A percentile compares a stretch with the other conserved stretches of the same genome.
phyloP scores from a whole-genome alignment of 1,140 invertebrate species.

The Drosophila navojoa region DNA sequence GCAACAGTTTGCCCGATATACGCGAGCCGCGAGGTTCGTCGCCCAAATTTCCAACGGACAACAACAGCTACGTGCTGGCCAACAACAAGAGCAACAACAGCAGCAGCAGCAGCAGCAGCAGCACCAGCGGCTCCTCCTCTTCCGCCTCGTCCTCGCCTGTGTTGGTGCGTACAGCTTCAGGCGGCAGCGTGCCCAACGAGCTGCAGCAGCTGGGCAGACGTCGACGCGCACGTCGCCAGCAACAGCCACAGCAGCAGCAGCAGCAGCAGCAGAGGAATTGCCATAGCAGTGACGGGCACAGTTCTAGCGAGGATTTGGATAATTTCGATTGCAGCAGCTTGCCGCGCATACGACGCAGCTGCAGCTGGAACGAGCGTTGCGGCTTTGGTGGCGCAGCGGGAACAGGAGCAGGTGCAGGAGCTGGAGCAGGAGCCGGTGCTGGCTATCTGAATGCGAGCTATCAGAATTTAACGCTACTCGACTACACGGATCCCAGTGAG shows the following conservation, averaged over 20 bases:
- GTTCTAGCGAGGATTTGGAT: slow-evolving; percentile 60
- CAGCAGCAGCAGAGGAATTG: slow-evolving; percentile 26
- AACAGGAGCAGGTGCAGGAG: not conserved
- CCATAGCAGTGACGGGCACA: slow-evolving; percentile 41
- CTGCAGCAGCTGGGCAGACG: slow-evolving; percentile 66
- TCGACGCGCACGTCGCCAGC: slow-evolving; percentile 33
- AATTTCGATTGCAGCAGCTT: slow-evolving; percentile 41
- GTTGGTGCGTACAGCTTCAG: slow-evolving; percentile 9
- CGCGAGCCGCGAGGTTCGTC: slow-evolving; percentile 71
- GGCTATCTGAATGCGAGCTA: slow-evolving; percentile 81
- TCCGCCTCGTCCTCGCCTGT: slow-evolving; percentile 22
- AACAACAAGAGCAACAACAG: slow-evolving; percentile 29
- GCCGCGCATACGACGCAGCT: slow-evolving; percentile 57
- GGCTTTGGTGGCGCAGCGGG: slow-evolving; percentile 17
- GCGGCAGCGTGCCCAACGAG: slow-evolving; percentile 64
- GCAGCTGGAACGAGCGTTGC: slow-evolving; percentile 55
- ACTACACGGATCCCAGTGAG: slow-evolving; percentile 55
- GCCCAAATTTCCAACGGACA: slow-evolving; percentile 30
- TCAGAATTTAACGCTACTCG: slow-evolving; percentile 73
- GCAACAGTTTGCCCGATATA: slow-evolving; percentile 82
- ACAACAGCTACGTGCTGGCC: slow-evolving; percentile 63
- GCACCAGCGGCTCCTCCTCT: slow-evolving; percentile 9
- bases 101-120: slow-evolving; percentile 23
- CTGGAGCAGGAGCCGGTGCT: slow-evolving; percentile 22
- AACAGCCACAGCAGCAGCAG: slow-evolving; percentile 6